A percentile compares a stretch with the other conserved stretches of the same genome.
Conservation (phyloP, 2,797 vertebrate species). For the Sparidentex hasta region DNA sequence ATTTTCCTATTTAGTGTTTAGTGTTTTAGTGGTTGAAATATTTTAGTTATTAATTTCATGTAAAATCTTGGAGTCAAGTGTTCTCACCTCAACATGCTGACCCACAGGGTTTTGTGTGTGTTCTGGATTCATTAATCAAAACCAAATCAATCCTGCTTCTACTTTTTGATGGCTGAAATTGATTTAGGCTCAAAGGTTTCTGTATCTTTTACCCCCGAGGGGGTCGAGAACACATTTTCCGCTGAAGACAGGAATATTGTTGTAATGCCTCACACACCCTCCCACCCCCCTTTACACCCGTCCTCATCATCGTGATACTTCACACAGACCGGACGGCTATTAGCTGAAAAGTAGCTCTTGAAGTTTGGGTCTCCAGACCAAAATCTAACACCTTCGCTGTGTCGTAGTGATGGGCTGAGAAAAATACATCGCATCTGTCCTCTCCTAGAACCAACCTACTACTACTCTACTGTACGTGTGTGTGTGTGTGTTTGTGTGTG, state of each 20-base stretch:
- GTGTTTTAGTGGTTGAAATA: neutral
- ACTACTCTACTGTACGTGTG: neutral
- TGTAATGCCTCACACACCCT: neutral
- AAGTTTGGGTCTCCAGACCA: slow-evolving; percentile 40
- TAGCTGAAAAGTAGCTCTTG: slow-evolving; percentile 39
- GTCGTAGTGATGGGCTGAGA: slow-evolving; percentile 47
- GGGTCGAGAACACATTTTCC: neutral
- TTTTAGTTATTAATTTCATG: neutral
- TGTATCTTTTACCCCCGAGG: neutral
- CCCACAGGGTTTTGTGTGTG: neutral
- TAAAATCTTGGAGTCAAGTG: neutral
- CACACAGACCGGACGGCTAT: slow-evolving; percentile 38
- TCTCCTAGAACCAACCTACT: neutral
- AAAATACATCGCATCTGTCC: slow-evolving; percentile 62
- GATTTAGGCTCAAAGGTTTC: neutral
- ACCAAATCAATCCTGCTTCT: neutral
- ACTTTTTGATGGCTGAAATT: neutral
- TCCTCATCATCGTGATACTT: slow-evolving; percentile 40
- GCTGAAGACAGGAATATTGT: neutral
- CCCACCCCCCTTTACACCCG: slow-evolving; percentile 28
- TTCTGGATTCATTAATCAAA: neutral
- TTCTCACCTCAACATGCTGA: neutral
- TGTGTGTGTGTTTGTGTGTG: slow-evolving; percentile 7
- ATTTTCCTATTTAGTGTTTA: neutral
- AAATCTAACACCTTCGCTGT: slow-evolving; percentile 58